A percentile compares a stretch with the other conserved stretches of the same genome.
These are phyloP conservation scores for Stomatorhinus ivindoensis DNA, from an alignment of 2,113 vertebrate species.

Conservation along the genomic window DNA sequence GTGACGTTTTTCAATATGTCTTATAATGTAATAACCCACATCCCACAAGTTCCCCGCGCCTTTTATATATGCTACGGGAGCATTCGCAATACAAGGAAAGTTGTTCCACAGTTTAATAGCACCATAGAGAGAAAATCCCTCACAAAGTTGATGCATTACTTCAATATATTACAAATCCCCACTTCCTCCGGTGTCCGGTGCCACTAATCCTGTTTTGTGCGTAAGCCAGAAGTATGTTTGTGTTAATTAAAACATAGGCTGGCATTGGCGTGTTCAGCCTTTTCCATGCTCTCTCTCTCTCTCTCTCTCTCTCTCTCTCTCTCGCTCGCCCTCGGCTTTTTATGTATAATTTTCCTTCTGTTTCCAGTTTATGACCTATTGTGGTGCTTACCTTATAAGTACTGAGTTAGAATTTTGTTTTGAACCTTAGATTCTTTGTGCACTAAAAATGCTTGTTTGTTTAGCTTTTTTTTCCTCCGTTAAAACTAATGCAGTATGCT, in stretches of 20 bases:
- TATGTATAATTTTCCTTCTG: background rate
- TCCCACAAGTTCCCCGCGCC: background rate
- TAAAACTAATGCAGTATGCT: background rate
- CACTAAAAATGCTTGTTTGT: background rate
- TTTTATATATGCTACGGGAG: background rate
- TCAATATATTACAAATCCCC: slow-evolving; percentile 6
- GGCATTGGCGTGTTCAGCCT: background rate
- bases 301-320: background rate
- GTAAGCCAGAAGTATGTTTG: slow-evolving; percentile 13
- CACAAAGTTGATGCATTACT: slow-evolving; percentile 12
- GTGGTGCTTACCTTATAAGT: background rate
- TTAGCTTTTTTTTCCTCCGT: no score
- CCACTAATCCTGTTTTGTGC: slow-evolving; percentile 21
- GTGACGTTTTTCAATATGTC: background rate
- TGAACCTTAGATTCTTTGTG: background rate
- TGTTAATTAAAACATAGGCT: slow-evolving; percentile 21
- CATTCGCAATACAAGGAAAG: background rate
- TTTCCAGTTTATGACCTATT: background rate
- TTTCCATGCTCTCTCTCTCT: background rate
- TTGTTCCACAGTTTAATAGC: background rate
- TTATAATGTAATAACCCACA: background rate
- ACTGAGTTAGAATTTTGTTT: background rate
- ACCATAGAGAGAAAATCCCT: background rate
- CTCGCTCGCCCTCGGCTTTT: background rate
- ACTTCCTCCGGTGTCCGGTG: background rate